Base-by-base conservation (phyloP, 2,888 invertebrate genomes). In the Thera britannica region DNA sequence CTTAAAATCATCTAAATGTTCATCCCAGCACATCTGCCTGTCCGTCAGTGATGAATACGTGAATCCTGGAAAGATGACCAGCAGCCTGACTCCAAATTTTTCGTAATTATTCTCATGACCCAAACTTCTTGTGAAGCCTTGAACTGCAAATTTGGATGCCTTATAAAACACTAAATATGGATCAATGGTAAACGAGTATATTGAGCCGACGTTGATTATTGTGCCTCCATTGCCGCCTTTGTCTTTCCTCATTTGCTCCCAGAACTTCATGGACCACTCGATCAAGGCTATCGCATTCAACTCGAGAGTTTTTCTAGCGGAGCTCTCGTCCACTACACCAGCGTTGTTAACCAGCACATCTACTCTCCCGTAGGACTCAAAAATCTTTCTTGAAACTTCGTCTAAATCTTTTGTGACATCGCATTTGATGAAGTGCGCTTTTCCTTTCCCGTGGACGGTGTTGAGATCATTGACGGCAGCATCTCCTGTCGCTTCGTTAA, bases 161-260 rank as follows among this genome's bases (percentile, higher is more conserved):
- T 93, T 92, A 79, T 95, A 95, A 23, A 94, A 88, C 0, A 95
- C 95, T 52, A 90, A 79, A 44, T 90, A 90, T 3, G 92, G 88
- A 44, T 90, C 82, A 0, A 94, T 85, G 72, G 88, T 85, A 54
- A 92, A 86, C 0, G 95, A 95, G 72, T 93, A 90, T 34, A 95
- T 92, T 0, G 95, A 95, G 1, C 95, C 90, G 12, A 95, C 89
- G 78, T 96, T 96, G 23, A 96, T 88, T 54, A 96, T 92, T 2
- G 93, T 90, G 3, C 96, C 96, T 2, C 96, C 96, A 38, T 84
- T 79, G 1, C 94, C 94, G 0, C 93, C 90, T 59, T 89, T 90
- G 72, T 94, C 90, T 55, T 84, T 88, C 48, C 94, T 88, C 94
- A 95, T 94, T 78, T 94, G 88, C 67, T 95, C 88, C 70, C 95